Conservation (phyloP, 2,888 invertebrate species). For the Ochropleura plecta region DNA sequence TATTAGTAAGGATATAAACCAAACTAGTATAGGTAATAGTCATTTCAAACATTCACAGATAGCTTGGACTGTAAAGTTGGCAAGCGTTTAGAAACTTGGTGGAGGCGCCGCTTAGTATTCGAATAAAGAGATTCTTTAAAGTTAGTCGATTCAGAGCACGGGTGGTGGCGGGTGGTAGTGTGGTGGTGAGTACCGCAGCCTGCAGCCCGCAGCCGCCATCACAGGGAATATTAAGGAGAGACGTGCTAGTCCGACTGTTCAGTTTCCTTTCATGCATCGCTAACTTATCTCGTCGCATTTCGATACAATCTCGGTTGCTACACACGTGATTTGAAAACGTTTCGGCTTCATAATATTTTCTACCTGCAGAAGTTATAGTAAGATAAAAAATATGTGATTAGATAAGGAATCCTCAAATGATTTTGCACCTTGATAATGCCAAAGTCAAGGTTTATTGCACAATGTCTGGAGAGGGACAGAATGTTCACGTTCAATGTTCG, state of each 20-base stretch:
- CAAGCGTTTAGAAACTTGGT: slow-evolving; percentile 60
- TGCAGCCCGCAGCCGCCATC: slow-evolving; percentile 60
- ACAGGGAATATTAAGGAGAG: slow-evolving; percentile 64
- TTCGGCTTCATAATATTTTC: slow-evolving; percentile 30
- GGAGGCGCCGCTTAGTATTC: slow-evolving; percentile 64
- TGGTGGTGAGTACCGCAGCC: slow-evolving; percentile 50
- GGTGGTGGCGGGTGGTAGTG: slow-evolving; percentile 60
- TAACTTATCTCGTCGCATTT: slow-evolving; percentile 63
- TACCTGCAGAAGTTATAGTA: slow-evolving; percentile 15
- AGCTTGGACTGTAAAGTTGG: slow-evolving; percentile 51
- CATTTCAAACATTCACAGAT: slow-evolving; percentile 36
- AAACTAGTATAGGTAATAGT: slow-evolving; percentile 4
- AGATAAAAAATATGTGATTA: slow-evolving; percentile 1
- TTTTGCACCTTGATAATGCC: slow-evolving; percentile 13
- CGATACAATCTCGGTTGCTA: slow-evolving; percentile 66
- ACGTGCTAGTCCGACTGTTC: slow-evolving; percentile 61
- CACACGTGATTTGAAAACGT: slow-evolving; percentile 62
- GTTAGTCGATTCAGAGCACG: slow-evolving; percentile 66
- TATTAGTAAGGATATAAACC: too few relatives aligned
- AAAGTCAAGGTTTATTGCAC: slow-evolving; percentile 16
- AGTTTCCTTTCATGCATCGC: slow-evolving; percentile 58
- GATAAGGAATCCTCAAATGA: slow-evolving; percentile 20
- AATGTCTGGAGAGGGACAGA: background rate
- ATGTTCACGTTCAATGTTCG: background rate
- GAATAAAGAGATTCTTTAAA: slow-evolving; percentile 68